Evolutionary conservation across 2,888 invertebrate genomes (phyloP), one percentile per base, ranked within the genome.

Genomic region (Parasteatoda lunata): DNA sequence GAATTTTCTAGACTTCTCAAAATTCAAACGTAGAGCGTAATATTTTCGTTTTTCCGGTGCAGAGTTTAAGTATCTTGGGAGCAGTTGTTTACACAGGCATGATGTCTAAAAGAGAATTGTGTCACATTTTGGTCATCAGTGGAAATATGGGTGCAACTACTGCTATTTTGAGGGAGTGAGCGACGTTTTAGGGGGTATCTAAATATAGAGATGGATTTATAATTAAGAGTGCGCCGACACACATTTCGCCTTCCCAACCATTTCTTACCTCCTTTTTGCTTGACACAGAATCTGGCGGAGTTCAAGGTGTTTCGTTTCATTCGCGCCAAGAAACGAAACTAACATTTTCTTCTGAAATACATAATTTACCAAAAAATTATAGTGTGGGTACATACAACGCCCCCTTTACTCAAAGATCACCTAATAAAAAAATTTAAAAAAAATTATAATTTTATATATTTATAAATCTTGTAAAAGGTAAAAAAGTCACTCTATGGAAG

Each of bases 221-320:
- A 59, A 59, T 59, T n/a, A 54, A 52, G 76, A 54, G 11, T 76
- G 76, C 64, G 76, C 64, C 79, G 79, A 79, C 79, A 79, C 64
- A 79, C 79, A 79, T 79, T 79, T 71, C 79, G 54, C 59, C 15
- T 11, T 49, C 45, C 59, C 4, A 69, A 52, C 47, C 54, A 69
- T 30, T 30, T 30, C 30, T 30, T 30, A 30, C 77, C 68, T 68
- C 45, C 8, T 8, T 52, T 30, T 9, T 68, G 5, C 9, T 51
- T 47, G 59, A 59, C 59, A 59, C 4, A 59, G 11, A 13, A 59
- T 59, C 11, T 59, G 8, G 59, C 9, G n/a, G 9, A 59, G 59
- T 59, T 59, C 59, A 59, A 59, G 59, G 59, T n/a, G 9, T 54
- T 11, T 54, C 30, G 30, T 30, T 30, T 30, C 30, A 30, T 30